phyloP scores from a whole-genome alignment of 64 coral and sea anemone species.

The Catalaphyllia jardinei region DNA sequence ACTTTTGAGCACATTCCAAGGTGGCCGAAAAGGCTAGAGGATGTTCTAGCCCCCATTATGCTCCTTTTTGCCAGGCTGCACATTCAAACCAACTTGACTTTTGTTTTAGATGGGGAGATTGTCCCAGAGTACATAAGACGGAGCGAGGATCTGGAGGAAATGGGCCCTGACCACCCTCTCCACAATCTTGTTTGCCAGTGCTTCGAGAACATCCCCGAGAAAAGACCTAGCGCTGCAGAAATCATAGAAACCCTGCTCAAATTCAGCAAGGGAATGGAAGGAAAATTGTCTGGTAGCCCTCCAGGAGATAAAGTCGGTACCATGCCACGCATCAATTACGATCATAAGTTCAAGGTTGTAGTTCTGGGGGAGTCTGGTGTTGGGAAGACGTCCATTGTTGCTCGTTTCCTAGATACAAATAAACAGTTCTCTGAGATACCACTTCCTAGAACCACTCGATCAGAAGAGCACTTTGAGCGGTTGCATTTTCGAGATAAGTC shows the following conservation, averaged over 20 bases:
- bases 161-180: conserved; percentile 58
- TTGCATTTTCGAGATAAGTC: conserved; percentile 68
- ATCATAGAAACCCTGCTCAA: conserved; percentile 9
- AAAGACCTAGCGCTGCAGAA: conserved; percentile 27
- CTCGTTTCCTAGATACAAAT: conserved; percentile 44
- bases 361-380: conserved; percentile 55
- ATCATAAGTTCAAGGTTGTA: conserved; percentile 62
- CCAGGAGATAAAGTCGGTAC: background rate
- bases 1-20: too few relatives aligned
- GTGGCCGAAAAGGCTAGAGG: too few relatives aligned
- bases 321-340: conserved; percentile 2
- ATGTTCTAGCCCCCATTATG: background rate
- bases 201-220: conserved; percentile 51
- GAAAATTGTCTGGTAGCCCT: background rate
- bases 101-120: conserved; percentile 54
- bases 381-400: conserved; percentile 60
- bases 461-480: conserved; percentile 71
- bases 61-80: background rate
- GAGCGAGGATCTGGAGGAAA: conserved; percentile 57
- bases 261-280: conserved; percentile 5
- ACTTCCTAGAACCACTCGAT: background rate
- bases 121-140: conserved; percentile 62
- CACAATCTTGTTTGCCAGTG: conserved; percentile 43
- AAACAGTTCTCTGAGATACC: background rate
- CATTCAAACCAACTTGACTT: background rate